Evolutionary conservation across 2,113 vertebrate genomes (phyloP), one percentile per base, ranked within the genome.

Genomic region (Proterorhinus semilunaris): DNA sequence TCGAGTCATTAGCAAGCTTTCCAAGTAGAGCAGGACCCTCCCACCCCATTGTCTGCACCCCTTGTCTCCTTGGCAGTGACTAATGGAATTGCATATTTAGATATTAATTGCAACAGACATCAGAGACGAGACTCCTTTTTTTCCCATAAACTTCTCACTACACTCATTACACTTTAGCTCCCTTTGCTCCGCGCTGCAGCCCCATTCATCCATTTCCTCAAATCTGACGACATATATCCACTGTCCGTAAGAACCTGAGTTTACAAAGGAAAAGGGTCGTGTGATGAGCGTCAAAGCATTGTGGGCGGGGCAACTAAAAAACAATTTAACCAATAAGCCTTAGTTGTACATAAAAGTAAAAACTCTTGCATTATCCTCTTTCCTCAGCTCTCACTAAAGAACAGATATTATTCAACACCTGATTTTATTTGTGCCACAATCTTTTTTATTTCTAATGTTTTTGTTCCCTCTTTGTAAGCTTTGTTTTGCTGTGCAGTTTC

Each of bases 241-340:
- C 93, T 94, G 91, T 93, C 93, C 93, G 90, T 88, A 91, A 91
- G 88, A 94, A 91, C 89, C 90, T 90, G 92, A 95, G 95, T 98
- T 97, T 97, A 96, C 96, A 96, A 91, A 90, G 90, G 62, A 55
- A 76, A 65, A 61, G 70, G 68, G 71, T 76, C 16, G 64, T 55
- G 73, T 68, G 76, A 69, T 62, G 9, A 68, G 78, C 85, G 82
- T 76, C 36, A 74, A 79, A 79, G 91, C 93, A 84, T 93, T 89
- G 93, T 93, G 93, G 95, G 94, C 92, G 92, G 94, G 93, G 93
- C 93, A 82, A 92, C 95, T 95, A 94, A 93, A 91, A 91, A 85
- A 87, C 95, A 95, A 95, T 96, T 95, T 96, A 97, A 99, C 97
- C 96, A 96, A 93, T 96, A 98, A 96, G 97, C 97, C 97, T 99